A percentile compares a stretch with the other conserved stretches of the same genome.
Conservation (phyloP, 2,888 invertebrate species). For the Athetis lepigone region DNA sequence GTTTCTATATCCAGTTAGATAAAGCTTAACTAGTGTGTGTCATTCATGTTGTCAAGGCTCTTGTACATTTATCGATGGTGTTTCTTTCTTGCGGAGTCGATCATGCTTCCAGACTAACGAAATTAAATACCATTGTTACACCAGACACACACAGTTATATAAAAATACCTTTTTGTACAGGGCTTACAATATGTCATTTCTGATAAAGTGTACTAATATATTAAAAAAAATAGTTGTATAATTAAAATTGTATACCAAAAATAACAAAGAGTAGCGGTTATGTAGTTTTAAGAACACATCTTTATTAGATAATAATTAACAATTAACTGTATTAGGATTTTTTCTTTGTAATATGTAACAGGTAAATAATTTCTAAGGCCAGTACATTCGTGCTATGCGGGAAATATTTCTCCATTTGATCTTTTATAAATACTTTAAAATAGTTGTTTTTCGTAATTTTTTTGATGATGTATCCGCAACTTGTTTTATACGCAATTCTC, state of each 20-base stretch:
- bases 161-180: constrained; percentile 1
- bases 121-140: too few relatives aligned
- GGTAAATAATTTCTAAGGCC: constrained; percentile 31
- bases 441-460: constrained; percentile 4
- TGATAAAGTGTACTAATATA: constrained; percentile 36
- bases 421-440: constrained; percentile 6
- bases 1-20: too few relatives aligned
- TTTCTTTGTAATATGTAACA: constrained; percentile 5
- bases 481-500: constrained; percentile 1
- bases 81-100: too few relatives aligned
- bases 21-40: neutral
- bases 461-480: constrained; percentile 4
- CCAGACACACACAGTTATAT: constrained; percentile 1
- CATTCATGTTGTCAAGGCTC: neutral
- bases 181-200: constrained; percentile 25
- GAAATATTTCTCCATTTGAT: constrained; percentile 1
- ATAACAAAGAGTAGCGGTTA: constrained; percentile 73
- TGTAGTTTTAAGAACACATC: constrained; percentile 60
- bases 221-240: constrained; percentile 41
- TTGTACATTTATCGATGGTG: constrained; percentile 6
- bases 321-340: constrained; percentile 22
- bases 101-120: too few relatives aligned
- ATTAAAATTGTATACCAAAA: constrained; percentile 75
- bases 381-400: constrained; percentile 43
- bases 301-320: constrained; percentile 55